Percentiles rank a stretch among this genome's conserved stretches.
phyloP scores from a whole-genome alignment of 2,888 invertebrate species.

The Cryptophagus acutangulus region DNA sequence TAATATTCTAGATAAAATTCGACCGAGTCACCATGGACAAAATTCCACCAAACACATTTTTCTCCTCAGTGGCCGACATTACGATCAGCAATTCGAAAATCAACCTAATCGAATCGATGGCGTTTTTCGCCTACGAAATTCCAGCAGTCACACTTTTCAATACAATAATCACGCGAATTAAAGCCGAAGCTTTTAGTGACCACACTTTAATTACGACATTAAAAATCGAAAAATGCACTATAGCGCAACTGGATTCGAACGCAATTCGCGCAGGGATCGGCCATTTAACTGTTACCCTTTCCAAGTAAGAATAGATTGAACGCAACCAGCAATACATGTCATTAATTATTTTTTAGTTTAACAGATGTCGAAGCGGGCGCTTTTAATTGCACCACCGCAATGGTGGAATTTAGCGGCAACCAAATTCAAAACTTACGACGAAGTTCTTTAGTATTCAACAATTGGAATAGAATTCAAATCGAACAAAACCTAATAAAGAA shows the following conservation, averaged over 20 bases:
- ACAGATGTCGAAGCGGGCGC: constrained; percentile 58
- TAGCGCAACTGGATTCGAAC: constrained; percentile 53
- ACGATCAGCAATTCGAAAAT: constrained; percentile 55
- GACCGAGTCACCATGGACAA: constrained; percentile 56
- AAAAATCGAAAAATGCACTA: constrained; percentile 55
- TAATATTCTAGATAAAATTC: constrained; percentile 57
- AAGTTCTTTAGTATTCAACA: constrained; percentile 59
- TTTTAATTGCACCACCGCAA: constrained; percentile 60
- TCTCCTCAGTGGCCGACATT: constrained; percentile 59
- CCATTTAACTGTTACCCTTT: constrained; percentile 61
- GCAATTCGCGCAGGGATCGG: constrained; percentile 61
- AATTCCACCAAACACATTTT: constrained; percentile 59
- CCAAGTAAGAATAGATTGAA: constrained; percentile 50
- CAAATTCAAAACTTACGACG: constrained; percentile 56
- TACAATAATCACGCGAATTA: constrained; percentile 56
- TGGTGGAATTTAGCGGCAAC: constrained; percentile 57
- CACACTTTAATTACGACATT: constrained; percentile 59
- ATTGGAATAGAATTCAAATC: constrained; percentile 61
- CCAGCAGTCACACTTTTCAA: constrained; percentile 59
- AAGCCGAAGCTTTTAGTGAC: constrained; percentile 60
- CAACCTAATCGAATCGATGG: constrained; percentile 55
- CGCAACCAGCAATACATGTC: background rate
- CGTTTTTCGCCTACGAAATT: constrained; percentile 64
- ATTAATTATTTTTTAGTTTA: constrained; percentile 52
- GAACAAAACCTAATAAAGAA: constrained; percentile 61